A percentile compares a stretch with the other conserved stretches of the same genome.
Evolutionary conservation across 2,113 vertebrate species (phyloP).

Genomic region (Coracopsis vasa): DNA sequence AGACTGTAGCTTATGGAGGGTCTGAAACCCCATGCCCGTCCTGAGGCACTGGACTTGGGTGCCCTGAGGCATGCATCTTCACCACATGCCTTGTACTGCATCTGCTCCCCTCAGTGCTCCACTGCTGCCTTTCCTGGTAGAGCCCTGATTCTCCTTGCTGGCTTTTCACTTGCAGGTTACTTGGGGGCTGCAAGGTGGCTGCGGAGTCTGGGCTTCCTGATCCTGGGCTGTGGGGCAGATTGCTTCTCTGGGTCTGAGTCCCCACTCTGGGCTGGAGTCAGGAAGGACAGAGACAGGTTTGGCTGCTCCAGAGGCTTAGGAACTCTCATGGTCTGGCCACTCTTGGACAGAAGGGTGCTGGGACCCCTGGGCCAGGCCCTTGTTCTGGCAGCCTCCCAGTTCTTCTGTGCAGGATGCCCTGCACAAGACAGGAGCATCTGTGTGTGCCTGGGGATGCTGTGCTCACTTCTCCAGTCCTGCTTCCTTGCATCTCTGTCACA

Average conservation of each 20-base stretch:
- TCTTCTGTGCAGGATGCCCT: not conserved
- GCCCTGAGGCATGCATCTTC: accelerated
- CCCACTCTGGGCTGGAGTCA: not conserved
- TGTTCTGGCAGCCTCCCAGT: not conserved
- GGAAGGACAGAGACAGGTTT: not conserved
- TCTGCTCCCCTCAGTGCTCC: accelerated
- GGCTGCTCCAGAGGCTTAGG: not conserved
- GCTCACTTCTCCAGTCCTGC: not conserved
- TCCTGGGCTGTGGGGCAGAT: not conserved
- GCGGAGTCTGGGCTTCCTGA: not conserved
- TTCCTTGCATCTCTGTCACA: not conserved
- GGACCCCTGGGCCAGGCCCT: not conserved
- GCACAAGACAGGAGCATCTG: not conserved
- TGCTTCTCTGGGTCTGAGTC: not conserved
- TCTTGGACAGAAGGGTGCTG: not conserved
- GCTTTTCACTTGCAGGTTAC: accelerated
- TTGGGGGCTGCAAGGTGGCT: not conserved
- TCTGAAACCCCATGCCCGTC: accelerated
- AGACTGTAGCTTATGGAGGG: not conserved
- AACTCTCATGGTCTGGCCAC: not conserved
- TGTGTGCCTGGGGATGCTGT: not conserved
- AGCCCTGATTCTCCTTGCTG: not conserved
- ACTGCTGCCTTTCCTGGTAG: not conserved
- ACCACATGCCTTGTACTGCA: no score
- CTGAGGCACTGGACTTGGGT: not conserved